Percentiles rank a stretch among this genome's conserved stretches.
Conservation (phyloP, 2,888 invertebrate species). For the Xanthia togata region DNA sequence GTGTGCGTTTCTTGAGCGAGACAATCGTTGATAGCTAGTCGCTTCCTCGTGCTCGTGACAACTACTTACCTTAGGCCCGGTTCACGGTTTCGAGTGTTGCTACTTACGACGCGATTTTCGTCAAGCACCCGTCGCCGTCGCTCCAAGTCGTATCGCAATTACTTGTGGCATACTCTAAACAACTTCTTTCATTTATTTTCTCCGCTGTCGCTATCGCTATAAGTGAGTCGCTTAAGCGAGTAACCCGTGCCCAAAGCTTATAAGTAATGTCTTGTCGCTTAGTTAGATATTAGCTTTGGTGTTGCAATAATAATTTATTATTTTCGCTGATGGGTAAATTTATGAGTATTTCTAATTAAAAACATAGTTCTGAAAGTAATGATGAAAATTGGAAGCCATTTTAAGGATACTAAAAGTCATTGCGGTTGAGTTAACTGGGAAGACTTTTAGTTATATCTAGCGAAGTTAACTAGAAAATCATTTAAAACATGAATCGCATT, state of each 20-base stretch:
- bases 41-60: not conserved
- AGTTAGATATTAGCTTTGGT: slow-evolving; percentile 25
- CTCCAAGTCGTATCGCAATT: not conserved
- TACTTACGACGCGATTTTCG: not conserved
- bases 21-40: not conserved
- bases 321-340: not conserved
- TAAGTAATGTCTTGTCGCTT: slow-evolving; percentile 73
- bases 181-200: not conserved
- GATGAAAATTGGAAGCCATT: not conserved
- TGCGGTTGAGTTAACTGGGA: not conserved
- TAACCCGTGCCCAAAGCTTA: not conserved
- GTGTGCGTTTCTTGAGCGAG: too few relatives aligned
- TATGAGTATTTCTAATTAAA: not conserved
- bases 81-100: not conserved
- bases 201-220: not conserved
- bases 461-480: not conserved
- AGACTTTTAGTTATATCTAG: not conserved
- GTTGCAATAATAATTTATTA: slow-evolving; percentile 7
- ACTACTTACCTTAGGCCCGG: not conserved
- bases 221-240: not conserved
- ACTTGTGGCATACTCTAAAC: not conserved
- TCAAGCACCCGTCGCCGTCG: not conserved
- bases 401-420: not conserved
- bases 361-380: not conserved
- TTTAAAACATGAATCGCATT: not conserved